Evolutionary conservation across 2,113 vertebrate species (phyloP).

Genomic region (Morone chrysops): DNA sequence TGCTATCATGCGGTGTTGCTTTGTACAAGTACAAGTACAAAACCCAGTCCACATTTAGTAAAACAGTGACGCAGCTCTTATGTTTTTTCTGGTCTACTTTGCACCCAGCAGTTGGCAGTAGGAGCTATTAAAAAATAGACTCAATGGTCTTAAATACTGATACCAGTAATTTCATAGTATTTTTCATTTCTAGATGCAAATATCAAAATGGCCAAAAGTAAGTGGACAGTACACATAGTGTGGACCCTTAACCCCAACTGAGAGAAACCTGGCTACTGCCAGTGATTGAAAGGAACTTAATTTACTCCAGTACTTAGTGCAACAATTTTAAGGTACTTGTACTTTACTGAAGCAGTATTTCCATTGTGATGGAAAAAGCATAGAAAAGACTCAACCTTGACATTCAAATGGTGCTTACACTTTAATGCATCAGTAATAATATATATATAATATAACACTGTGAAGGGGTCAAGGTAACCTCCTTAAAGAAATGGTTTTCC

Average conservation of each 20-base stretch:
- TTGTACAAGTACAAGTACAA: constrained; percentile 4
- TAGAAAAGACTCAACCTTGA: not conserved
- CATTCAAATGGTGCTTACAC: too few species aligned
- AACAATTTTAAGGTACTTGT: too few species aligned
- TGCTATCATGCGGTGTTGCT: not conserved
- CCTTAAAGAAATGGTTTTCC: not conserved
- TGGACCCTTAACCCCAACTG: not conserved
- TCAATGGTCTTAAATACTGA: too few species aligned
- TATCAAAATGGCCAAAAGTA: not conserved
- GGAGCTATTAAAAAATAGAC: not conserved
- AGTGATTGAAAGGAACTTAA: not conserved
- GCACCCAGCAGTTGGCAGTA: not conserved
- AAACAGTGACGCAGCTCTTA: not conserved
- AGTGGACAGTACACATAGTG: not conserved
- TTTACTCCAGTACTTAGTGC: not conserved
- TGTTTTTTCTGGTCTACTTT: not conserved
- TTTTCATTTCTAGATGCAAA: not conserved
- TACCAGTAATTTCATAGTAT: too few species aligned
- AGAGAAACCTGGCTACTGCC: too few species aligned
- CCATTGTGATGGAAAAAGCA: not conserved
- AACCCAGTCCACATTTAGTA: not conserved
- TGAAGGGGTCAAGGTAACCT: too few species aligned
- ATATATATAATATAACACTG: too few species aligned
- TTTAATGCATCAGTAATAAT: too few species aligned
- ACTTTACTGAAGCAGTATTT: too few species aligned